Percentiles rank a stretch among this genome's conserved stretches.
These are phyloP conservation scores for Phaethornis superciliosus DNA, from an alignment of 2,113 vertebrate genomes.

Conservation along the genomic window DNA sequence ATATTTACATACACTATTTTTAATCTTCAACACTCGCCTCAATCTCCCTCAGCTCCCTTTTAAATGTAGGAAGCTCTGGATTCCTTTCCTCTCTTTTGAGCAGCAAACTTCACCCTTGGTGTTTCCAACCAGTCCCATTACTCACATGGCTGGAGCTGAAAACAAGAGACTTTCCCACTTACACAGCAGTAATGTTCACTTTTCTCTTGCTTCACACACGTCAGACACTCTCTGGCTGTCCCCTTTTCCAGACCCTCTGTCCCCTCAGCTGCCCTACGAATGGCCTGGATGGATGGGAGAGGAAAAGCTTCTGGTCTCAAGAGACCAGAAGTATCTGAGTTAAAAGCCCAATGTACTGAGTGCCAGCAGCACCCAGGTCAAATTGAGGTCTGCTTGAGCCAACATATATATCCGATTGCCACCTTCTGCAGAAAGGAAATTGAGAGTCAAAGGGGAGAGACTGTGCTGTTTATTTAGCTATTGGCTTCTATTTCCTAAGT, in stretches of 20 bases:
- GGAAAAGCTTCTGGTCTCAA: not conserved
- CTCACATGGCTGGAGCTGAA: not conserved
- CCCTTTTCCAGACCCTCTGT: not conserved
- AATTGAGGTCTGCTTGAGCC: not conserved
- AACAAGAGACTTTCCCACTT: not conserved
- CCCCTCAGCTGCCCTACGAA: not conserved
- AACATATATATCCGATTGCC: not conserved
- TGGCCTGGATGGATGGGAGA: not conserved
- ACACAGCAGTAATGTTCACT: not conserved
- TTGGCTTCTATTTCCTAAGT: not conserved
- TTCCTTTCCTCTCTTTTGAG: not conserved
- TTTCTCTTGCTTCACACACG: not conserved
- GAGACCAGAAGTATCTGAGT: not conserved
- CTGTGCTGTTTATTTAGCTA: not conserved
- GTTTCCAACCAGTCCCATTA: not conserved
- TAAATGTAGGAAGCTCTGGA: slow-evolving; percentile 9
- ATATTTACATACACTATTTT: slow-evolving; percentile 70
- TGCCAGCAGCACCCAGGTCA: not conserved
- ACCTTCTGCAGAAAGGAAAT: not conserved
- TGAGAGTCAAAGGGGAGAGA: not conserved
- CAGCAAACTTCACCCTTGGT: not conserved
- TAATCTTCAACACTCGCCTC: not conserved
- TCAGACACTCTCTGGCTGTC: not conserved
- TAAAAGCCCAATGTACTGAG: not conserved
- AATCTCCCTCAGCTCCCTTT: not conserved